phyloP scores from a whole-genome alignment of 2,797 vertebrate species.

The Trachurus trachurus region DNA sequence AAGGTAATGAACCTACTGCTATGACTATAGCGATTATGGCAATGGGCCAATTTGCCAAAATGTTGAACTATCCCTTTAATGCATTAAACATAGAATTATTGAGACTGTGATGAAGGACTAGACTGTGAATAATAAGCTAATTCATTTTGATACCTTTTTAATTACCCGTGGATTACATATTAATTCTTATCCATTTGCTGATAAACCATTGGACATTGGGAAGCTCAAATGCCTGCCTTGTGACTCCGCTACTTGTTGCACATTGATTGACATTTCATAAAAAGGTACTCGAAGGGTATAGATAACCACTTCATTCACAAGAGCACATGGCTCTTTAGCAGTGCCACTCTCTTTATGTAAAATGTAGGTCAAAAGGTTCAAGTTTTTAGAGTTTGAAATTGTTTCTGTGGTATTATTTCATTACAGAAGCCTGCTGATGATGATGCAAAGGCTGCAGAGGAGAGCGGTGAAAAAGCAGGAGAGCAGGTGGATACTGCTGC shows the following conservation, averaged over 20 bases:
- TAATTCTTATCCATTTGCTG: background rate
- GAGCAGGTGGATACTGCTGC: constrained; percentile 79
- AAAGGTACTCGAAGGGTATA: background rate
- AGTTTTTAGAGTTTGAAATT: constrained; percentile 31
- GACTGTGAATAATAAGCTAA: background rate
- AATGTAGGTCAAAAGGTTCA: constrained; percentile 11
- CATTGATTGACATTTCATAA: constrained; percentile 10
- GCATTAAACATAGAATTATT: background rate
- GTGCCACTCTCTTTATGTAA: constrained; percentile 4
- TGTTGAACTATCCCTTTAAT: too few species aligned
- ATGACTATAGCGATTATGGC: too few species aligned
- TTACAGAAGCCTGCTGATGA: constrained; percentile 84
- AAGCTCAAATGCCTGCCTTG: background rate
- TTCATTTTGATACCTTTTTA: background rate
- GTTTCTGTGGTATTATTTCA: constrained; percentile 74
- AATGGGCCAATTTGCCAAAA: too few species aligned
- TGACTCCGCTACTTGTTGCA: constrained; percentile 4
- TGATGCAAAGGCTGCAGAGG: constrained; percentile 79
- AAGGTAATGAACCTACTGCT: too few species aligned
- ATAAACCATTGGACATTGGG: background rate
- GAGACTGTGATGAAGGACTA: background rate
- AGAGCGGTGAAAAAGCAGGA: constrained; percentile 69
- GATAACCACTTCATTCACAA: constrained; percentile 16
- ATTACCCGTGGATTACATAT: background rate
- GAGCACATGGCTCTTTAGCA: background rate